Percentiles rank a stretch among this genome's conserved stretches.
phyloP scores from a whole-genome alignment of 2,888 invertebrate species.

The Drosophila yooni region DNA sequence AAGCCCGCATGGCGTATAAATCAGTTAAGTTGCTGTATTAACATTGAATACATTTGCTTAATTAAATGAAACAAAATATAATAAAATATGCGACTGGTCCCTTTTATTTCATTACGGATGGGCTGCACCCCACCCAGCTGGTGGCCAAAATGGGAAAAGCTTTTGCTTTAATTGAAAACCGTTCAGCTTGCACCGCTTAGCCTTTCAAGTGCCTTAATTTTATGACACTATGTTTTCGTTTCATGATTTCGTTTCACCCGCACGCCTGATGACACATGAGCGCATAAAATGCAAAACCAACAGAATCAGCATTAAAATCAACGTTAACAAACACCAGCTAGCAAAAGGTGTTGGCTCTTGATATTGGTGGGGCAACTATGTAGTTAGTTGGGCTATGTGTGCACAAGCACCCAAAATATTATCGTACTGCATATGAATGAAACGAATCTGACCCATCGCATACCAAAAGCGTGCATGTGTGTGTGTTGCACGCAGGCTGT shows the following conservation, averaged over 20 bases:
- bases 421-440: conserved; percentile 31
- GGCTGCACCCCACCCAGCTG: neutral
- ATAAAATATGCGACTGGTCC: conserved; percentile 50
- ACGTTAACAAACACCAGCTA: conserved; percentile 37
- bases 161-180: conserved; percentile 72
- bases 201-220: conserved; percentile 34
- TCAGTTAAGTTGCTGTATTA: conserved; percentile 79
- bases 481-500: conserved; percentile 9
- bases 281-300: conserved; percentile 66
- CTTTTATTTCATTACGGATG: neutral
- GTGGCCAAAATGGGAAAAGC: conserved; percentile 48
- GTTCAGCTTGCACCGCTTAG: conserved; percentile 36
- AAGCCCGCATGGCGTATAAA: conserved; percentile 51
- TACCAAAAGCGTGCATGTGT: conserved; percentile 1
- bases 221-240: conserved; percentile 51
- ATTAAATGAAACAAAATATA: conserved; percentile 72
- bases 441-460: conserved; percentile 12
- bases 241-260: conserved; percentile 52
- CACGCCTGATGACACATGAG: conserved; percentile 56
- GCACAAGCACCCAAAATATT: conserved; percentile 19
- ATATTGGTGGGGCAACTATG: conserved; percentile 4
- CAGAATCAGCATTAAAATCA: conserved; percentile 64
- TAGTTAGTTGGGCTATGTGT: conserved; percentile 31
- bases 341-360: conserved; percentile 27
- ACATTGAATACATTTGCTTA: conserved; percentile 80